A percentile compares a stretch with the other conserved stretches of the same genome.
These are phyloP conservation scores for Galerucella nymphaeae DNA, from an alignment of 2,888 invertebrate species.

Conservation along the genomic window DNA sequence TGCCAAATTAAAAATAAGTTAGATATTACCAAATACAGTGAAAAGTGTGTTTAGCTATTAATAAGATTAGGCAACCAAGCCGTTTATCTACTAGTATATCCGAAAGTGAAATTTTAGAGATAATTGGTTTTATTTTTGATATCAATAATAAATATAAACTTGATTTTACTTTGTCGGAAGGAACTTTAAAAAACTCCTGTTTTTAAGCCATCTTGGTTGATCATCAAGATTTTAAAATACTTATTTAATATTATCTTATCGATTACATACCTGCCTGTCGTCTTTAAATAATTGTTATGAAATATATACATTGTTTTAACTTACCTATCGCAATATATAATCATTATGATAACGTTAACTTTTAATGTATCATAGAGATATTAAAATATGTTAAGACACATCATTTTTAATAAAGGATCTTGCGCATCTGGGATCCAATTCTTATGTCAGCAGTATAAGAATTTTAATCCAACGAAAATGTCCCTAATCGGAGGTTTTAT, in stretches of 20 bases:
- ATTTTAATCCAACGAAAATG: too few species aligned
- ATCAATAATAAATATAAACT: not conserved
- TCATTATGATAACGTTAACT: not conserved
- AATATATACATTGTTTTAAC: not conserved
- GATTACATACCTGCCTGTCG: not conserved
- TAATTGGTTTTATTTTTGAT: not conserved
- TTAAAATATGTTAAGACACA: not conserved
- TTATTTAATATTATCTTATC: not conserved
- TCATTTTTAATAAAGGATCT: too few species aligned
- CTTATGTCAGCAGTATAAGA: too few species aligned
- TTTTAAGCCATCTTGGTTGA: not conserved
- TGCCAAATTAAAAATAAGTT: not conserved
- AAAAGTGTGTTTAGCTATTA: not conserved
- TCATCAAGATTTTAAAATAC: not conserved
- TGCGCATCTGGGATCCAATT: too few species aligned
- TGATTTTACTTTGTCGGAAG: too few species aligned
- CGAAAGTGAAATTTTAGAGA: not conserved
- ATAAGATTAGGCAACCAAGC: not conserved
- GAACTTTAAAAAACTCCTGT: too few species aligned
- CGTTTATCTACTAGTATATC: not conserved
- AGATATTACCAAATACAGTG: not conserved
- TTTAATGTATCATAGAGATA: not conserved
- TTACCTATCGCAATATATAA: not conserved
- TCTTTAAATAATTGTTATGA: not conserved
- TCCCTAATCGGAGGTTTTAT: too few species aligned